Evolutionary conservation across 2,113 vertebrate species (phyloP), one percentile per base, ranked within the genome.

Genomic region (Xenopus borealis): DNA sequence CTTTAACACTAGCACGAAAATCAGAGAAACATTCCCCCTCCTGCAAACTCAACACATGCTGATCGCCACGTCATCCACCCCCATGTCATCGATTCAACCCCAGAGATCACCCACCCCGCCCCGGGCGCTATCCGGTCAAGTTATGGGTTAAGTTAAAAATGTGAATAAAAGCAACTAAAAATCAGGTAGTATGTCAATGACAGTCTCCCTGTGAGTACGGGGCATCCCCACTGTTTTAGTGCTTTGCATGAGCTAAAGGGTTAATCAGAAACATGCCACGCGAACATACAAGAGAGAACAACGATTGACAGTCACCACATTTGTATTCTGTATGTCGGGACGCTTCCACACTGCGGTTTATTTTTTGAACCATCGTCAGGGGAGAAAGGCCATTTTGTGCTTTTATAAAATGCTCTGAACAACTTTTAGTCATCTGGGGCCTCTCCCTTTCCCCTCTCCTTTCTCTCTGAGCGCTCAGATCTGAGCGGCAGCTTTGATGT

Each of bases 281-380:
- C 61, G 68, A 75, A 69, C n/a, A 46, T 62, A 89, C 85, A 88
- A 86, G 89, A 86, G 86, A 79, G 88, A 92, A 92, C 89, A 30
- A 73, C 87, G 81, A 86, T 88, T 86, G 90, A 91, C 91, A 92
- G 88, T 75, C 80, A 84, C 89, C 90, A 92, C 82, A 88, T 93
- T 91, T 91, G 91, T 91, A 92, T 93, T 91, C 93, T 86, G 83
- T 67, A 73, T 88, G 87, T 91, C 83, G 80, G 80, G 83, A 83
- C 88, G 87, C 84, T 89, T 90, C 88, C 87, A 91, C 91, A 94
- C 90, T 86, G 87, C 80, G 85, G 89, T 87, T 81, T 82, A 85
- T 68, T 85, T 87, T 86, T 90, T 90, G 92, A 95, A 94, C 90
- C 88, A 86, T 92, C 89, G 85, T 91, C 91, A 90, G 79, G 90